Conservation (phyloP, 2,888 invertebrate species). For the Frankliniella intonsa region DNA sequence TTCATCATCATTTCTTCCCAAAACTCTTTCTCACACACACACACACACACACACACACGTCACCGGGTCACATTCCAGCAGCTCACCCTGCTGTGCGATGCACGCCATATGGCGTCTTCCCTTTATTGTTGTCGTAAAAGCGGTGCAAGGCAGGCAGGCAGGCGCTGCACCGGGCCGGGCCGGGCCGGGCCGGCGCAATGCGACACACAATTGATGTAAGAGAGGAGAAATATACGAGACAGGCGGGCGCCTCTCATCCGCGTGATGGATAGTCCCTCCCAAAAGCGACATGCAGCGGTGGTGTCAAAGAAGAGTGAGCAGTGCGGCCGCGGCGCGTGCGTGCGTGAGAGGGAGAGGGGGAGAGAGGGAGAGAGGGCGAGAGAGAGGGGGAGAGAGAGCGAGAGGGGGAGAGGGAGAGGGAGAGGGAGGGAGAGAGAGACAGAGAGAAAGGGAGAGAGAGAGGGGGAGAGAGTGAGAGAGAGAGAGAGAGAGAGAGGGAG, state of each 20-base stretch:
- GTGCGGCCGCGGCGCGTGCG: background rate
- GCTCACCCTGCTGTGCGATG: background rate
- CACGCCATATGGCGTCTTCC: background rate
- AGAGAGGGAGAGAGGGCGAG: background rate
- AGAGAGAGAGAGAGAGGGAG: no score
- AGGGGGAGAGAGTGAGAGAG: background rate
- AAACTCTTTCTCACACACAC: background rate
- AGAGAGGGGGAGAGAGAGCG: background rate
- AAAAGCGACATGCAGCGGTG: background rate
- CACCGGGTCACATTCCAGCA: background rate
- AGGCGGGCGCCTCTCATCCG: background rate
- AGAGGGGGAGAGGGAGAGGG: background rate
- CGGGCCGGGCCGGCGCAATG: no score
- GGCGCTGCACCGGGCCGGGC: background rate
- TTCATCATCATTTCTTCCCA: no score
- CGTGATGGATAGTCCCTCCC: background rate
- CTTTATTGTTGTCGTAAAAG: background rate
- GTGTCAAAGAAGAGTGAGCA: background rate
- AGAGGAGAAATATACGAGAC: conserved; percentile 18
- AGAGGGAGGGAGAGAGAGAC: background rate
- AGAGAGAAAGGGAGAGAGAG: background rate
- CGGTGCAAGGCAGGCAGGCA: background rate
- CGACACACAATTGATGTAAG: conserved; percentile 10
- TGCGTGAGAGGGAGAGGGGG: background rate
- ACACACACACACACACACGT: background rate